Conservation (phyloP, 2,888 invertebrate genomes). For the Margaritifera margaritifera region DNA sequence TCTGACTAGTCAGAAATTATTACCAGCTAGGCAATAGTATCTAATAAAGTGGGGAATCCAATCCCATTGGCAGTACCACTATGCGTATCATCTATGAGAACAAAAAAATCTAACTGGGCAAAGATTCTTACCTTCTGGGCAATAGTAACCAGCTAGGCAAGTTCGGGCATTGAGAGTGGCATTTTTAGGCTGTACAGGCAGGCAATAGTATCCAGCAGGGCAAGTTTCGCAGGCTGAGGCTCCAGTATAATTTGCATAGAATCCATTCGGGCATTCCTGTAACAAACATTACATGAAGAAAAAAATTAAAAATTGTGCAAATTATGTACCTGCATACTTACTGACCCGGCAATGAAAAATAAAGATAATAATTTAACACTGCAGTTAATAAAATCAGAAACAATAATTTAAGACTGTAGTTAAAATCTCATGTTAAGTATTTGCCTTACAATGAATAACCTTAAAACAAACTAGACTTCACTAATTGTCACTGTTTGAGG, state of each 20-base stretch:
- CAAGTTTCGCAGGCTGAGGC: constrained; percentile 53
- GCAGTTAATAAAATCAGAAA: too few relatives aligned
- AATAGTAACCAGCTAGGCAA: constrained; percentile 67
- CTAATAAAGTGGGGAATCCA: too few relatives aligned
- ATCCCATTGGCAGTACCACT: too few relatives aligned
- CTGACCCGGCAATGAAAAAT: too few relatives aligned
- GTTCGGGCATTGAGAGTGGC: constrained; percentile 58
- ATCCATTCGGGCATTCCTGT: constrained; percentile 54
- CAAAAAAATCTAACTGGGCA: not conserved
- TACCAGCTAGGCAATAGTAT: too few relatives aligned
- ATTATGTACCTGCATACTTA: too few relatives aligned
- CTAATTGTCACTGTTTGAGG: not conserved
- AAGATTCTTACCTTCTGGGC: constrained; percentile 58
- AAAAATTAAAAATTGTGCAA: not conserved
- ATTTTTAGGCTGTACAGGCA: constrained; percentile 63
- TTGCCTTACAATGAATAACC: too few relatives aligned
- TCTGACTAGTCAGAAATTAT: too few relatives aligned
- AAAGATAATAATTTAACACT: too few relatives aligned
- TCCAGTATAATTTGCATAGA: constrained; percentile 53
- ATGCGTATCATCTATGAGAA: not conserved
- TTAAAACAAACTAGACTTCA: too few relatives aligned
- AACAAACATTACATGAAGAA: constrained; percentile 5
- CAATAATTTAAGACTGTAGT: too few relatives aligned
- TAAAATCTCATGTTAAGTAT: too few relatives aligned
- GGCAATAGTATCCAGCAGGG: constrained; percentile 60